phyloP scores from a whole-genome alignment of 1,140 invertebrate species.

The Subanguina moxae region DNA sequence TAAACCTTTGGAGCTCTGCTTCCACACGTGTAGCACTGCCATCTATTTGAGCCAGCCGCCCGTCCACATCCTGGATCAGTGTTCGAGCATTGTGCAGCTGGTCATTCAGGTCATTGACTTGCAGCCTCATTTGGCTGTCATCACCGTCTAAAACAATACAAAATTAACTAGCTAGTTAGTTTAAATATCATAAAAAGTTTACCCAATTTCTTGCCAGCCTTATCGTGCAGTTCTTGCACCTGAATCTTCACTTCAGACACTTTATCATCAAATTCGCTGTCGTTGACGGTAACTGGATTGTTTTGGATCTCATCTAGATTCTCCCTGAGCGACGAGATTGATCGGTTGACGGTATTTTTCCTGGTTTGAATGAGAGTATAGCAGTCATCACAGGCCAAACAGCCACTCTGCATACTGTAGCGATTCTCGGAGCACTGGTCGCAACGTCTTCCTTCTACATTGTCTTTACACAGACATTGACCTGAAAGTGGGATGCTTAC shows the following conservation, averaged over 20 bases:
- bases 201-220: constrained; percentile 50
- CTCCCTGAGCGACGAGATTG: constrained; percentile 39
- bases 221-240: constrained; percentile 42
- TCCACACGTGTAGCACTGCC: constrained; percentile 27
- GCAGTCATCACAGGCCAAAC: constrained; percentile 56
- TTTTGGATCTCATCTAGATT: constrained; percentile 57
- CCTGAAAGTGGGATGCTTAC: constrained; percentile 66
- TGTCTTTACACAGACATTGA: constrained; percentile 81
- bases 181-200: constrained; percentile 1
- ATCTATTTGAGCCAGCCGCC: constrained; percentile 43
- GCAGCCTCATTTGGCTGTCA: constrained; percentile 40
- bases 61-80: constrained; percentile 42
- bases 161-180: constrained; percentile 1
- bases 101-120: constrained; percentile 43
- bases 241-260: constrained; percentile 41
- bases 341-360: constrained; percentile 46
- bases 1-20: constrained; percentile 40
- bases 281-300: constrained; percentile 56
- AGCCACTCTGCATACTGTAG: constrained; percentile 45
- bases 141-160: constrained; percentile 29
- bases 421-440: constrained; percentile 72
- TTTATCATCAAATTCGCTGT: constrained; percentile 49
- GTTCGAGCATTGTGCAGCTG: constrained; percentile 36
- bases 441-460: constrained; percentile 90
- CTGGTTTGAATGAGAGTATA: constrained; percentile 55